Percentiles rank a stretch among this genome's conserved stretches.
Evolutionary conservation across 2,113 vertebrate species (phyloP).

Genomic region (Ondatra zibethicus): DNA sequence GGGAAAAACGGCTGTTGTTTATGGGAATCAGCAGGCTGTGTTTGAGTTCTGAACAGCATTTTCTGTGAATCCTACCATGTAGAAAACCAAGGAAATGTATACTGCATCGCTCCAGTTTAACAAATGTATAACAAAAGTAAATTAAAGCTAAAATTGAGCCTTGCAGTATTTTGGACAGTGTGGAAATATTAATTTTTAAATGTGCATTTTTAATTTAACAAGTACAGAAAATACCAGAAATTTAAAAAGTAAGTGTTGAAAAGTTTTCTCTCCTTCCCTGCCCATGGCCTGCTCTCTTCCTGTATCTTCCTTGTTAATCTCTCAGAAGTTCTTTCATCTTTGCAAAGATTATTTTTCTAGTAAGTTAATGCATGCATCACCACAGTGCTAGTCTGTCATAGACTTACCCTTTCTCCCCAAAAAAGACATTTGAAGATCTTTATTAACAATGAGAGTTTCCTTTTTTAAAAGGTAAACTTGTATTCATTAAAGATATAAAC

Average conservation of each 20-base stretch:
- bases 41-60: neutral
- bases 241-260: neutral
- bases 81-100: neutral
- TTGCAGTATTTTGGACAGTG: neutral
- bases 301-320: neutral
- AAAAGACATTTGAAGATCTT: neutral
- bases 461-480: neutral
- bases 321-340: neutral
- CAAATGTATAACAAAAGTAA: neutral
- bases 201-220: neutral
- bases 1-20: neutral
- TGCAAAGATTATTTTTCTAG: neutral
- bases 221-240: neutral
- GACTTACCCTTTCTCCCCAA: neutral
- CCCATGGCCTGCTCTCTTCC: neutral
- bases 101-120: neutral
- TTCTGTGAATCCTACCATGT: constrained; percentile 10
- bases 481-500: neutral
- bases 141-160: constrained; percentile 18
- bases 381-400: neutral
- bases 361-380: neutral
- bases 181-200: neutral
- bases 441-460: neutral
- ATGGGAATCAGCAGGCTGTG: neutral
- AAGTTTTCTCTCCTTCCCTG: neutral